Evolutionary conservation across 2,113 vertebrate genomes (phyloP), one percentile per base, ranked within the genome.

Genomic region (Catharus bicknelli): DNA sequence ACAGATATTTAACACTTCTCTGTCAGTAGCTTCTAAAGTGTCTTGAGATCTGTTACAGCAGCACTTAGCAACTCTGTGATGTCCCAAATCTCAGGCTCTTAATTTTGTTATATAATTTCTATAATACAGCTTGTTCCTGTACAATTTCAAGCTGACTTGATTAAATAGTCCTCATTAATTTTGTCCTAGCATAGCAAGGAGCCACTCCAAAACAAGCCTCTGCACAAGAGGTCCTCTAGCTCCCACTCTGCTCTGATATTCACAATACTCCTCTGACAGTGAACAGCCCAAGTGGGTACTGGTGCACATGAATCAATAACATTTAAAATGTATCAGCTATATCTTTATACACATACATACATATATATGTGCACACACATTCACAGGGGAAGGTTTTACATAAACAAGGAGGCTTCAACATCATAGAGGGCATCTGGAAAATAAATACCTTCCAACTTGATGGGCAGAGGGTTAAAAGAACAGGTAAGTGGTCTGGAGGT

Each of bases 21-120:
- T 59, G 29, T 40, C 83, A 55, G 55, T 4, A 78, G 40, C n/a
- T 83, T 80, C 63, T 51, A 2, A 64, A 42, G 45, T 4, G 8
- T 66, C 81, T 64, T 57, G 54, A 91, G 70, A 38, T 89, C 80
- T 90, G 51, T 80, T 51, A 69, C 58, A 88, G 77, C 64, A 66
- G 63, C 42, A 62, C 32, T 61, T 45, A 17, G 51, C 55, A 70
- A 74, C 30, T 42, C 30, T 18, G 53, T 32, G 58, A 81, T 23
- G 5, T 47, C 51, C 63, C 48, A 58, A 86, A 81, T 8, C 34
- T 14, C 51, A 50, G 11, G 12, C 45, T 53, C 47, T 90, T 63
- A 3, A 30, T 90, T 90, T 78, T 17, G 5, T 62, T 45, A 3
- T 6, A 17, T 21, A 22, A 66, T 45, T 88, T 66, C 77, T 48